phyloP scores from a whole-genome alignment of 2,888 invertebrate species.

The Caenorhabditis imperialis region DNA sequence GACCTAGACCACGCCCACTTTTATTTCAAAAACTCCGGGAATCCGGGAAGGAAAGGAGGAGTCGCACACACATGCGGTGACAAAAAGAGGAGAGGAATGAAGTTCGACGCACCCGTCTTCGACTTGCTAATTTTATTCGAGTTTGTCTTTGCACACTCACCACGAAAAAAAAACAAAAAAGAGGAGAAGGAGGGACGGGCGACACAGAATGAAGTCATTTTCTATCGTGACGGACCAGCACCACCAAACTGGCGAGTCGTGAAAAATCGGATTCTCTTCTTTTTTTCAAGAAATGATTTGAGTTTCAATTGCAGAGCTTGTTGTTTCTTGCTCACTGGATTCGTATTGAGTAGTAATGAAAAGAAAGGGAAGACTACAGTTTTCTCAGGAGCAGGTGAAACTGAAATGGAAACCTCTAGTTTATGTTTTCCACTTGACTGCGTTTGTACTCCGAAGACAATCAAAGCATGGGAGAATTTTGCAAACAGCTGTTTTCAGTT shows the following conservation, averaged over 20 bases:
- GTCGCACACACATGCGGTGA: too few relatives aligned
- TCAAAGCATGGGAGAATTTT: neutral
- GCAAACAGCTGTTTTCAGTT: neutral
- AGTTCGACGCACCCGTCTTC: conserved; percentile 44
- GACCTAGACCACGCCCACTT: too few relatives aligned
- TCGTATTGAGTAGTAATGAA: neutral
- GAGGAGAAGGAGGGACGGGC: conserved; percentile 15
- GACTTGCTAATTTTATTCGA: conserved; percentile 52
- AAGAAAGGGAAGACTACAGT: too few relatives aligned
- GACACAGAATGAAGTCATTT: conserved; percentile 48
- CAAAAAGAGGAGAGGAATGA: conserved; percentile 19
- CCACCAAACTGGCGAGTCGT: conserved; percentile 42
- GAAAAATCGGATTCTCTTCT: conserved; percentile 40
- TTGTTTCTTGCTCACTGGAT: neutral
- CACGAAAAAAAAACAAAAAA: conserved; percentile 20
- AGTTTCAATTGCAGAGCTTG: too few relatives aligned
- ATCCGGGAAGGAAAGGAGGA: too few relatives aligned
- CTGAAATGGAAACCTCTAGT: too few relatives aligned
- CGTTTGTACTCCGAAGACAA: too few relatives aligned
- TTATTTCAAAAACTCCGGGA: too few relatives aligned
- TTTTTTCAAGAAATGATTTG: conserved; percentile 19
- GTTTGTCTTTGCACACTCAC: conserved; percentile 9
- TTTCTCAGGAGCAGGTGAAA: too few relatives aligned
- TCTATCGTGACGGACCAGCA: conserved; percentile 44
- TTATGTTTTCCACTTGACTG: too few relatives aligned